A percentile compares a stretch with the other conserved stretches of the same genome.
Conservation (phyloP, 2,888 invertebrate species). For the Epicampocera succincta region DNA sequence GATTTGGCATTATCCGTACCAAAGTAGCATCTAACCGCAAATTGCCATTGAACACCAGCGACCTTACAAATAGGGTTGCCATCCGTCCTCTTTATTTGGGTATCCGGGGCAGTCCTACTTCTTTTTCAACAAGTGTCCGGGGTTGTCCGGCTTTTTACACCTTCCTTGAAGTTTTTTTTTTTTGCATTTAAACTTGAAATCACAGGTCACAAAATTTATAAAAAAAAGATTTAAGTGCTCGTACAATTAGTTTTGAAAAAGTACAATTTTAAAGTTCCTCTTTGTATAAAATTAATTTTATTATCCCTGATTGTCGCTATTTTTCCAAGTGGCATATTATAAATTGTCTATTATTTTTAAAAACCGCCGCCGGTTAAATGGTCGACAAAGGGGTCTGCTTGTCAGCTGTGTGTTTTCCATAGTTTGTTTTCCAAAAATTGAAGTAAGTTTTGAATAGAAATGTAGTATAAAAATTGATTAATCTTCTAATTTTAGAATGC, state of each 20-base stretch:
- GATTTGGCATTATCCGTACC: no score
- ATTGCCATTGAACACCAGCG: no score
- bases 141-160: no score
- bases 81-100: no score
- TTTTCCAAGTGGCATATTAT: constrained; percentile 24
- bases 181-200: no score
- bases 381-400: constrained; percentile 19
- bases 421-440: constrained; percentile 11
- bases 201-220: no score
- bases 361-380: constrained; percentile 21
- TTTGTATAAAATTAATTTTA: constrained; percentile 23
- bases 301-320: constrained; percentile 12
- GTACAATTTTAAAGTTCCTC: constrained; percentile 9
- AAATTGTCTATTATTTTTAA: constrained; percentile 23
- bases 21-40: no score
- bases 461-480: constrained; percentile 21
- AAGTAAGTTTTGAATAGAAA: constrained; percentile 11
- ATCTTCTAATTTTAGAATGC: constrained; percentile 37
- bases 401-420: constrained; percentile 37
- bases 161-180: no score
- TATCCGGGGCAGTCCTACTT: no score
- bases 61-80: no score
- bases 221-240: no score
- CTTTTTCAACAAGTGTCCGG: no score
- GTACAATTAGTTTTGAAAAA: constrained; percentile 9